Evolutionary conservation across 2,888 invertebrate genomes (phyloP).

Genomic region (Cotesia congregata): DNA sequence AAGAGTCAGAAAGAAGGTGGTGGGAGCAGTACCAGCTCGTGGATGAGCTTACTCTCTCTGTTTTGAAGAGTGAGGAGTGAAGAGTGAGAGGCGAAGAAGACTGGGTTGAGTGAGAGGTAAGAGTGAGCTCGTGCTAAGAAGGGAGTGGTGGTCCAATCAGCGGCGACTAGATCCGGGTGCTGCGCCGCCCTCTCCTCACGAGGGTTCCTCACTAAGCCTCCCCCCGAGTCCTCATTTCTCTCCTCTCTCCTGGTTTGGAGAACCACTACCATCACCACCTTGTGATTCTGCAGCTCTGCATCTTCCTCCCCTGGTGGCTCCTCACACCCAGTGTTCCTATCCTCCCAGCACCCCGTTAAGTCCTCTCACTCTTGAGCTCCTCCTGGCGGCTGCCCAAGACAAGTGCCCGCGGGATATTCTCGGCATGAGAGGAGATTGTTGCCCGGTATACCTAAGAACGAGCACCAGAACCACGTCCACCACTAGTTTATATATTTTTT

Average conservation of each 20-base stretch:
- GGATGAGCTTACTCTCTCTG: not conserved
- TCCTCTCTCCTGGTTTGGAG: slow-evolving; percentile 52
- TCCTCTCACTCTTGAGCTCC: slow-evolving; percentile 61
- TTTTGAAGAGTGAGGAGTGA: slow-evolving; percentile 32
- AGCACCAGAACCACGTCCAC: slow-evolving; percentile 55
- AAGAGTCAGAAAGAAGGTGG: slow-evolving; percentile 41
- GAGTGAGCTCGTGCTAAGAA: slow-evolving; percentile 42
- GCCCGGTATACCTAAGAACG: slow-evolving; percentile 54
- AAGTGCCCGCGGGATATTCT: slow-evolving; percentile 66
- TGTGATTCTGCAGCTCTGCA: slow-evolving; percentile 46
- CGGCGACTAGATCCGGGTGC: slow-evolving; percentile 61
- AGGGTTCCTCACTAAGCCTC: slow-evolving; percentile 46
- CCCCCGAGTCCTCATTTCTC: slow-evolving; percentile 43
- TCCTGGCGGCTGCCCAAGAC: slow-evolving; percentile 67
- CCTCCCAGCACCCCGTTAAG: slow-evolving; percentile 39
- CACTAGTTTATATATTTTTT: slow-evolving; percentile 26
- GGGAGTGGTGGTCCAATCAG: slow-evolving; percentile 68
- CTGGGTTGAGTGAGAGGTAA: slow-evolving; percentile 44
- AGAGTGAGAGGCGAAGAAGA: slow-evolving; percentile 40
- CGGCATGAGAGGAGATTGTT: slow-evolving; percentile 68
- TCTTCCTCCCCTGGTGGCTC: slow-evolving; percentile 41
- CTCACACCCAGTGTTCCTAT: slow-evolving; percentile 25
- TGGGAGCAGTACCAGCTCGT: slow-evolving; percentile 26
- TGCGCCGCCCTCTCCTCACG: slow-evolving; percentile 60
- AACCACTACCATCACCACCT: slow-evolving; percentile 55